phyloP scores from a whole-genome alignment of 1,140 invertebrate species.

The Drosophila novamexicana region DNA sequence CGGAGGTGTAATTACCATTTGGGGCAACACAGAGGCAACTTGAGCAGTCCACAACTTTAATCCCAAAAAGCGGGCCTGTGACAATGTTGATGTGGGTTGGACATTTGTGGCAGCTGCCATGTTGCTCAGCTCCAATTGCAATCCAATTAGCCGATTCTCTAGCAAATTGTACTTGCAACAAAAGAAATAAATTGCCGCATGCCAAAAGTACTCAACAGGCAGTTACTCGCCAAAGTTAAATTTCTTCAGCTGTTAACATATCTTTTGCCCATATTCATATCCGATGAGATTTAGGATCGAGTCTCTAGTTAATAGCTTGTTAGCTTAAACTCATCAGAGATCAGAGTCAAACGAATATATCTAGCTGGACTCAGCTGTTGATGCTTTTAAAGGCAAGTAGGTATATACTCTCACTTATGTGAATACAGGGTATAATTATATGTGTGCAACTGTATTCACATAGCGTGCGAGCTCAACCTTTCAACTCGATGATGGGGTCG shows the following conservation, averaged over 20 bases:
- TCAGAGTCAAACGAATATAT: background rate
- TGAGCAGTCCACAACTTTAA: slow-evolving; percentile 10
- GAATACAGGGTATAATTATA: slow-evolving; percentile 9
- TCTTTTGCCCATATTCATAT: too few species aligned
- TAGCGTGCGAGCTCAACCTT: slow-evolving; percentile 26
- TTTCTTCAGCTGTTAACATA: too few species aligned
- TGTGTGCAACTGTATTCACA: slow-evolving; percentile 1
- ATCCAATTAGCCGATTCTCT: slow-evolving; percentile 36
- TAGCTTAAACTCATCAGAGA: background rate
- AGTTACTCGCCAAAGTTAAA: background rate
- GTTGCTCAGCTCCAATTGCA: slow-evolving; percentile 24
- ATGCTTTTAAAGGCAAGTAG: background rate
- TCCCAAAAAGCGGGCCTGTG: slow-evolving; percentile 24
- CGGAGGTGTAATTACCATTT: slow-evolving; percentile 35
- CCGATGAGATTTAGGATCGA: too few species aligned
- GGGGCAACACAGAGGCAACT: background rate
- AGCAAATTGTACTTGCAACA: slow-evolving; percentile 32
- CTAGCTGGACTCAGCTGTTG: background rate
- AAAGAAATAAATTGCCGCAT: background rate
- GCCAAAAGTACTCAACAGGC: background rate
- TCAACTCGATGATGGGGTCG: background rate
- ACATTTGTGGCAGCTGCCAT: slow-evolving; percentile 35
- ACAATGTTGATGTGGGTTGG: slow-evolving; percentile 21
- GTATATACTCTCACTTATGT: background rate
- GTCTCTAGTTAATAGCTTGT: background rate